These are phyloP conservation scores for Polydrusus cervinus DNA, from an alignment of 2,888 invertebrate genomes.

Conservation along the genomic window DNA sequence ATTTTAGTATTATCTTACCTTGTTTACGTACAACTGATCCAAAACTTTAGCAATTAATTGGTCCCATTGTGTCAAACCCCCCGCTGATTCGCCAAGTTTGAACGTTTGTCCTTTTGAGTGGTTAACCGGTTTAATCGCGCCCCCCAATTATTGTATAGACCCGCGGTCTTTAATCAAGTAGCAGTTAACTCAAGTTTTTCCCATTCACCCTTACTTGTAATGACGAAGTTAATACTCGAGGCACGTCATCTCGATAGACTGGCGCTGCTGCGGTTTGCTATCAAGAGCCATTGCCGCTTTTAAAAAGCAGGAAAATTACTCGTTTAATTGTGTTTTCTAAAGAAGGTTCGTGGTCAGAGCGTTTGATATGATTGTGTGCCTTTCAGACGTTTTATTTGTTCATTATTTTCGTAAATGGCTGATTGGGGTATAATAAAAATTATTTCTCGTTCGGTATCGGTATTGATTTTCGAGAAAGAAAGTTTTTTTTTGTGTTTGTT, in stretches of 20 bases:
- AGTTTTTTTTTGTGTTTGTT: neutral
- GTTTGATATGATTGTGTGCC: slow-evolving; percentile 41
- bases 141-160: slow-evolving; percentile 56
- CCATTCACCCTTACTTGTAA: slow-evolving; percentile 52
- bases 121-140: slow-evolving; percentile 54
- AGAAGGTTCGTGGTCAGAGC: slow-evolving; percentile 47
- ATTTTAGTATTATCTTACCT: neutral
- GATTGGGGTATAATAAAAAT: slow-evolving; percentile 33
- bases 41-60: slow-evolving; percentile 22
- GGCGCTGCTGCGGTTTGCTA: slow-evolving; percentile 57
- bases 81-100: slow-evolving; percentile 58
- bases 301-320: slow-evolving; percentile 53
- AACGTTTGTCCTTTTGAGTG: slow-evolving; percentile 63
- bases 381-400: slow-evolving; percentile 43
- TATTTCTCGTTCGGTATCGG: slow-evolving; percentile 5
- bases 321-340: slow-evolving; percentile 52
- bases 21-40: neutral
- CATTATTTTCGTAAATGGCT: slow-evolving; percentile 46
- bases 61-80: slow-evolving; percentile 19
- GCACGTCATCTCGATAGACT: slow-evolving; percentile 62
- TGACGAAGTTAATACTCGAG: slow-evolving; percentile 68
- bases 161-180: slow-evolving; percentile 71
- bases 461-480: slow-evolving; percentile 9
- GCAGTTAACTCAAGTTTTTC: slow-evolving; percentile 67
- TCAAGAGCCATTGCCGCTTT: slow-evolving; percentile 54